A percentile compares a stretch with the other conserved stretches of the same genome.
phyloP scores from a whole-genome alignment of 2,797 vertebrate genomes.

The Eulemur mongoz region DNA sequence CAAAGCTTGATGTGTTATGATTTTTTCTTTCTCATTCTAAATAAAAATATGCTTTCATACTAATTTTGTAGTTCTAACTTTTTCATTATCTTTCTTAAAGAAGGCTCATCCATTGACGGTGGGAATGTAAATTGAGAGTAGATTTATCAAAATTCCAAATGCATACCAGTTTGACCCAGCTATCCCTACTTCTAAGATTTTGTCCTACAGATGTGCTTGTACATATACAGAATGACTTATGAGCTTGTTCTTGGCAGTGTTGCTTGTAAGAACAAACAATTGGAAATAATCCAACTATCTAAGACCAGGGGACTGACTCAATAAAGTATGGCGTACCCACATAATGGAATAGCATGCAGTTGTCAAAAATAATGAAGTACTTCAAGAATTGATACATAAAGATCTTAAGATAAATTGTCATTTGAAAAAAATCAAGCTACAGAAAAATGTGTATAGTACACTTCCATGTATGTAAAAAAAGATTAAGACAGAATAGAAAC shows the following conservation, averaged over 20 bases:
- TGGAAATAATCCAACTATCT: neutral
- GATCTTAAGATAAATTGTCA: neutral
- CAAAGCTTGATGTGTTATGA: neutral
- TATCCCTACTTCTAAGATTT: neutral
- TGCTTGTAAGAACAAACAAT: neutral
- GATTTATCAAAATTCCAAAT: neutral
- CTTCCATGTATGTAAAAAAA: neutral
- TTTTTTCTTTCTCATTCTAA: neutral
- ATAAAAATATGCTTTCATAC: neutral
- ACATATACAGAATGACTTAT: neutral
- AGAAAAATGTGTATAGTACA: neutral
- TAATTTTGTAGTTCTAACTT: neutral
- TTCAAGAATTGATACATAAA: neutral
- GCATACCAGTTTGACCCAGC: neutral
- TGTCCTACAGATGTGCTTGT: neutral
- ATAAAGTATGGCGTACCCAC: neutral
- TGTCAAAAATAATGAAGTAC: neutral
- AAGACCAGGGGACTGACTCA: neutral
- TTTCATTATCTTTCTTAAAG: neutral
- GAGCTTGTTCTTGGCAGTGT: neutral
- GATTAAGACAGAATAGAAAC: neutral
- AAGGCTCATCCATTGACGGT: neutral
- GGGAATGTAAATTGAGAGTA: neutral
- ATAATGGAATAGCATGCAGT: neutral
- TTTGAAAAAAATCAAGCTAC: neutral